A percentile compares a stretch with the other conserved stretches of the same genome.
Conservation (phyloP, 92 coral and sea anemone species). For the Porites evermanni region DNA sequence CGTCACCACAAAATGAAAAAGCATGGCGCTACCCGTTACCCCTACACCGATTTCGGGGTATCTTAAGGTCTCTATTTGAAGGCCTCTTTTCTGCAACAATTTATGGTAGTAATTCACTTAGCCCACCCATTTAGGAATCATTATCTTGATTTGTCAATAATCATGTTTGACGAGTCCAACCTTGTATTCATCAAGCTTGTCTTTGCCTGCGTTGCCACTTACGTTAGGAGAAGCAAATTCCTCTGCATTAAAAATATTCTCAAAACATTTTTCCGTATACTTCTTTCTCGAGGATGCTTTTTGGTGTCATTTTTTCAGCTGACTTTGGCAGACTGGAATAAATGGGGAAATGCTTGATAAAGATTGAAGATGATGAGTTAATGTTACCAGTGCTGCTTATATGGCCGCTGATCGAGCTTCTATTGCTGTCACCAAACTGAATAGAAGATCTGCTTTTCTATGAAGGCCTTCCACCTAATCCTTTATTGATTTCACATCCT, state of each 20-base stretch:
- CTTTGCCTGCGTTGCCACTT: conserved; percentile 26
- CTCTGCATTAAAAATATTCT: conserved; percentile 8
- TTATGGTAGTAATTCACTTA: too few species aligned
- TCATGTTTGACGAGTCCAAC: conserved; percentile 19
- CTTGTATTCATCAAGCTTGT: conserved; percentile 26
- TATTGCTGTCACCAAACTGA: too few species aligned
- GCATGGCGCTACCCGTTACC: too few species aligned
- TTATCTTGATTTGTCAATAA: not conserved
- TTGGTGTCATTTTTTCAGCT: not conserved
- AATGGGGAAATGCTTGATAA: conserved; percentile 17
- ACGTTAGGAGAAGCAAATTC: conserved; percentile 11
- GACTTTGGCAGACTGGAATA: conserved; percentile 15
- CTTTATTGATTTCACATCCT: too few species aligned
- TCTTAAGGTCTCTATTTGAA: too few species aligned
- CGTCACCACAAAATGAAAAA: too few species aligned
- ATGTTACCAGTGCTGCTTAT: not conserved
- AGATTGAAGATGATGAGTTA: conserved; percentile 10
- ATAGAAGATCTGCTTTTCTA: too few species aligned
- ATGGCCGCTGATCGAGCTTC: too few species aligned
- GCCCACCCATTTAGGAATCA: not conserved
- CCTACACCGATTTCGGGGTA: too few species aligned
- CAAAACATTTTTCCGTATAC: conserved; percentile 4
- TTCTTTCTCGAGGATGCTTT: conserved; percentile 12
- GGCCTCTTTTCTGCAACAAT: too few species aligned
- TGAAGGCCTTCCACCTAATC: too few species aligned